phyloP scores from a whole-genome alignment of 2,888 invertebrate genomes.

The Xestia c-nigrum region DNA sequence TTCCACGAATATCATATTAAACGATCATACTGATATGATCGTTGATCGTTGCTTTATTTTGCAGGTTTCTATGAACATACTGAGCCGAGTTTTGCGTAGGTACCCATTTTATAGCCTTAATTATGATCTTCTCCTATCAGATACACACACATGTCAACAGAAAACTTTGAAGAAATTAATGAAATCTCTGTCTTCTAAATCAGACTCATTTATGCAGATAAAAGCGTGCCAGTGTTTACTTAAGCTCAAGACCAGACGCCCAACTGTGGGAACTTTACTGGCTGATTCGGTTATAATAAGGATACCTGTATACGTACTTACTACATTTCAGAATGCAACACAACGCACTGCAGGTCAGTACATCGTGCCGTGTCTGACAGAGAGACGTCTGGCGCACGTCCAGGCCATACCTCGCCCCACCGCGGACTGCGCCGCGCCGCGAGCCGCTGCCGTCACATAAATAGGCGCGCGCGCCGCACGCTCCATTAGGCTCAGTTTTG shows the following conservation, averaged over 20 bases:
- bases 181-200: not conserved
- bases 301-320: not conserved
- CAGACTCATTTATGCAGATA: no score
- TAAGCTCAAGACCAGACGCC: not conserved
- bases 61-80: not conserved
- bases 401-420: not conserved
- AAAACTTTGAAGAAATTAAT: not conserved
- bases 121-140: not conserved
- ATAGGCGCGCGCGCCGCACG: slow-evolving; percentile 20
- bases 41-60: no score
- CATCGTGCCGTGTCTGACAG: not conserved
- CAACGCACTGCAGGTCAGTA: slow-evolving; percentile 3
- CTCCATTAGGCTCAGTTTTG: slow-evolving; percentile 16
- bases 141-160: not conserved
- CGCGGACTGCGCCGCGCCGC: not conserved
- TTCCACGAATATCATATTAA: not conserved
- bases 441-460: not conserved
- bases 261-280: not conserved
- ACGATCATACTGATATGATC: slow-evolving; percentile 6
- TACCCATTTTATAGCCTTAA: no score
- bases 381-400: slow-evolving; percentile 11
- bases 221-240: no score
- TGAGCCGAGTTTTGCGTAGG: not conserved
- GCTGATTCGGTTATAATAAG: not conserved
- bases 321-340: not conserved